phyloP scores from a whole-genome alignment of 2,888 invertebrate genomes.

The Idaea biselata region DNA sequence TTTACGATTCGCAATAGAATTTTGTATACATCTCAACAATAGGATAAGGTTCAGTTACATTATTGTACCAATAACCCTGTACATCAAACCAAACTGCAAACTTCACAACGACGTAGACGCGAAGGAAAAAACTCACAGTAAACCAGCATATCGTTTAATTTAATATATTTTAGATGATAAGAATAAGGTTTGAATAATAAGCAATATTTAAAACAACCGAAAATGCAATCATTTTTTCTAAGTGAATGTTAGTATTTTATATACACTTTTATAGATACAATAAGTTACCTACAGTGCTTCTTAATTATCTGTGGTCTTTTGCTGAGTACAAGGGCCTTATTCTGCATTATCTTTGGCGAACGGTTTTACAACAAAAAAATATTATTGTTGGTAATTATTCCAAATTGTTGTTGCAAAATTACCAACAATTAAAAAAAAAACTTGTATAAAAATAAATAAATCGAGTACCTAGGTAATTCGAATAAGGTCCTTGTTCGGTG shows the following conservation, averaged over 20 bases:
- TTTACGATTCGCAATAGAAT: not conserved
- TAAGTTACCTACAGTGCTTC: not conserved
- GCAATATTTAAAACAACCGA: slow-evolving; percentile 3
- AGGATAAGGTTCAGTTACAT: no score
- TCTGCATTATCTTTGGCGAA: no score
- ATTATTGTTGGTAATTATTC: no score
- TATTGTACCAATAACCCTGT: no score
- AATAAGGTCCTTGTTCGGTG: no score
- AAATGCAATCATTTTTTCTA: slow-evolving; percentile 10
- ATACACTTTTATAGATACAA: not conserved
- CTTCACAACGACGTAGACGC: not conserved
- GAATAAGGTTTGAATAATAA: slow-evolving; percentile 1
- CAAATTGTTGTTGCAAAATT: no score
- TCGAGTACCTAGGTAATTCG: no score
- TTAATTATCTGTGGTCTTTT: not conserved
- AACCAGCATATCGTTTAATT: not conserved
- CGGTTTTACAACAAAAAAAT: no score
- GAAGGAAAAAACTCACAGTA: not conserved
- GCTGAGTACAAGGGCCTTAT: not conserved
- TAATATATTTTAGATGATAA: not conserved
- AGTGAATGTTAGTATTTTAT: slow-evolving; percentile 3
- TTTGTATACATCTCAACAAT: no score
- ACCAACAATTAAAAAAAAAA: no score
- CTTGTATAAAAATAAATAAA: no score
- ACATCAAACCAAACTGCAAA: not conserved